These are phyloP conservation scores for Gymnoscopelus braueri DNA, from an alignment of 2,797 vertebrate species.

Conservation along the genomic window DNA sequence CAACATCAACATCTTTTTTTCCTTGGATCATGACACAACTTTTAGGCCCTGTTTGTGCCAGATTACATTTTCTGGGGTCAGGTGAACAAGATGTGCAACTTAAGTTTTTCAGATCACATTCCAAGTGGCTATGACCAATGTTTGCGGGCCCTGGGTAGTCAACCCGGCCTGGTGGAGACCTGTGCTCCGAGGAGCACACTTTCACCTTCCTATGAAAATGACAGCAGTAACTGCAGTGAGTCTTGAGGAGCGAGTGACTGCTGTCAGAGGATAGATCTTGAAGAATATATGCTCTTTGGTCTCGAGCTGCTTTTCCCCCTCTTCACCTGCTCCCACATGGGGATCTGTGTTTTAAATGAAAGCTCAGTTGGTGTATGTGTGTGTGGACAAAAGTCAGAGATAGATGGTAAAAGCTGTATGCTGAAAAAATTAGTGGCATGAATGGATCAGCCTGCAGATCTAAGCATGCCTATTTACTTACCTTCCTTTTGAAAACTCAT, in stretches of 20 bases:
- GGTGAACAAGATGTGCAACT: no score
- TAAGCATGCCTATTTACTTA: constrained; percentile 39
- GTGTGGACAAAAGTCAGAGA: not conserved
- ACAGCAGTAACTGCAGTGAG: not conserved
- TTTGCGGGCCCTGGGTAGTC: no score
- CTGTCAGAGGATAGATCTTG: not conserved
- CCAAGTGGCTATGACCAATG: no score
- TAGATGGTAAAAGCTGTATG: constrained; percentile 16
- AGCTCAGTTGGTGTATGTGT: not conserved
- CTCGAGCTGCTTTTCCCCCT: constrained; percentile 3
- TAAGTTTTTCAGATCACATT: no score
- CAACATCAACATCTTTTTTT: no score
- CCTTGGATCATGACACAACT: no score
- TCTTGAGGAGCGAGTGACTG: constrained; percentile 17
- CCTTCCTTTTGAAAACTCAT: constrained; percentile 45
- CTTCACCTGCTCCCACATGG: constrained; percentile 6
- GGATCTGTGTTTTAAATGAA: not conserved
- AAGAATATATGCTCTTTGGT: constrained; percentile 2
- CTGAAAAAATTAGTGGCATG: constrained; percentile 23
- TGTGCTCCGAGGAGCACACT: no score
- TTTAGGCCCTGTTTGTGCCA: no score
- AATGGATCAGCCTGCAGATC: constrained; percentile 20
- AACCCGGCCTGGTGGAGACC: not conserved
- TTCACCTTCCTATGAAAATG: constrained; percentile 15
- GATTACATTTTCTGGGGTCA: no score